Base-by-base conservation (phyloP, 2,113 vertebrate genomes). In the Pelusios castaneus region DNA sequence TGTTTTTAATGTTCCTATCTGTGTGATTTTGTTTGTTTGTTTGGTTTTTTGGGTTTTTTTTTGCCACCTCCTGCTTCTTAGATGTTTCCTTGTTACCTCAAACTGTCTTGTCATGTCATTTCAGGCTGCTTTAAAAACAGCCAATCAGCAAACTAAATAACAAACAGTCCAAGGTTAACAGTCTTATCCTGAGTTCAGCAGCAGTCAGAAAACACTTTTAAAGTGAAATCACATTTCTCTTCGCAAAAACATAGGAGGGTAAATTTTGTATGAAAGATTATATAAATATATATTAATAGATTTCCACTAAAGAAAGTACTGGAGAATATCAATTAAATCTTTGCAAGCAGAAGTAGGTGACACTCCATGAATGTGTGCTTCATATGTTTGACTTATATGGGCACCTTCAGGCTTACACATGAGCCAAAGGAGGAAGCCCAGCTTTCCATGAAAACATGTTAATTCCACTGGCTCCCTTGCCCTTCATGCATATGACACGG, bases 301-400 rank as follows among this genome's bases (percentile, higher is more conserved):
- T 6, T 43, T 75, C 41, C 43, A 6, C 70, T 75, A 75, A 75
- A 75, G n/a, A 41, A 73, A 75, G 41, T 43, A 12, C 12, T n/a
- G 41, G 5, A 43, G 38, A 38, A 43, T 25, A 75, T 27, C 19
- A 10, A 41, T 60, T 67, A 86, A 47, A 25, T 85, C 47, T 10
- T 67, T 38, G 34, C 58, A 89, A 88, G 80, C 84, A 94, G 58
- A 77, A 90, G 47, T 56, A 85, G 63, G 91, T 76, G 82, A 60
- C 92, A 89, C 80, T 94, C 89, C 89, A 80, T 76, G 58, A 96
- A 91, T 70, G 94, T 95, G 95, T 86, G 70, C 80, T 92, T 96
- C 47, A 90, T 79, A 60, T 63, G 19, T 95, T 96, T 96, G 89
- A 97, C 92, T 96, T 96, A 83, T 92, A 93, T 96, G 96, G 87